Evolutionary conservation across 2,797 vertebrate genomes (phyloP), one percentile per base, ranked within the genome.

Genomic region (Cyprinella venusta): DNA sequence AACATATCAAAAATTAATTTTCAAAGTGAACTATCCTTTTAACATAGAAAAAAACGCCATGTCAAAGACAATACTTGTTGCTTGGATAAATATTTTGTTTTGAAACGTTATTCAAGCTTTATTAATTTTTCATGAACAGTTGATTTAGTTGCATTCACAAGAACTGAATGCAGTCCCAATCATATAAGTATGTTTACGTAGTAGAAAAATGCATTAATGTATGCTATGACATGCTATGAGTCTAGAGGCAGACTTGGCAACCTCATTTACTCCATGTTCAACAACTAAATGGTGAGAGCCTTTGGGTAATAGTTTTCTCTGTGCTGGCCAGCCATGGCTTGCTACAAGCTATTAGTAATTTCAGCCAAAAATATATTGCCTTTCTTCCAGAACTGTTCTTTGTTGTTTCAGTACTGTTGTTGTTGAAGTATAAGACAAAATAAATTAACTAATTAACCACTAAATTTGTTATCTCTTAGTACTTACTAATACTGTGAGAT

Each of bases 261-360:
- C n/a, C 40, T 21, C n/a, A 16, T 78, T 63, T 45, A 78, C 30
- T 59, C 65, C 75, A 80, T 78, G 65, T 83, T 82, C 68, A 78
- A 77, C 64, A 79, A 38, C 40, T 61, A 71, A 77, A 79, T 52
- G 52, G 56, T 4, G 6, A 71, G 42, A 86, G 86, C 86, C 81
- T 72, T 42, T 84, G 82, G 86, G 81, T 82, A 82, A 77, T 80
- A 50, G 26, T 75, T 68, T 74, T 75, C 52, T 74, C 71, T 74
- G 21, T 59, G 84, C 54, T 86, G 79, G 79, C 80, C 67, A 74
- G 75, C 68, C 30, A 61, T 26, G 21, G 21, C 24, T 70, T 69
- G 36, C 64, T 61, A 69, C 26, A 69, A 83, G 72, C 81, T 76
- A 67, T 67, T 65, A 82, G 38, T 42, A 48, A 61, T 80, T 56